Evolutionary conservation across 2,797 vertebrate species (phyloP), one percentile per base, ranked within the genome.

Genomic region (Diplodus sargus): DNA sequence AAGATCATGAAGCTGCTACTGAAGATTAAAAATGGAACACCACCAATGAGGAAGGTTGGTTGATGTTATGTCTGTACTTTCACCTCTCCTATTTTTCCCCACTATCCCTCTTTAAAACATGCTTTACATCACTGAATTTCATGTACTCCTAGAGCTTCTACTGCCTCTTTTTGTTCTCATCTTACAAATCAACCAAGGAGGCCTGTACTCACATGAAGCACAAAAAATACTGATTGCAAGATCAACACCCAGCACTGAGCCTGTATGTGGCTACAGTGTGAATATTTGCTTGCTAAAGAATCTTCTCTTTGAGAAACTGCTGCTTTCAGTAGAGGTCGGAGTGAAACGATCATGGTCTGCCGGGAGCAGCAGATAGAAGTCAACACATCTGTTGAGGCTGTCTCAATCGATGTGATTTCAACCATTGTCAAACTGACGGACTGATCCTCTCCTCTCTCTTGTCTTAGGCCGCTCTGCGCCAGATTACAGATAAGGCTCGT

Each of bases 1-100:
- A 99, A 99, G 95, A 99, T 99, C 87, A 99, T 99, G 98, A 99
- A 99, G 83, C 92, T 99, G 65, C 96, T 99, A 82, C 91, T 99
- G 88, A 99, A 99, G 94, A 99, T 99, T 76, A 99, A 99, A 91
- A 99, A 99, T 62, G 98, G 98, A 82, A 99, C 98, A 1, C 98
- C 98, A 62, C 98, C 98, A 61, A 99, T 99, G 98, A 97, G 98
- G 73, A 99, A 99, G 95, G 98, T 91, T 8, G 2, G 86, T 86
- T 1, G 1, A 4, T 2, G 5, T 39, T 58, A 0, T 34, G 0
- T 25, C 4, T 1, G 48, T 54, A 22, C 34, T 42, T 14, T 53
- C 23, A 57, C n/a, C 18, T 3, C 13, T 25, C 25, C 2, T 1
- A 17, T 53, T 2, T 25, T 34, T 48, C 28, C 28, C 5, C 13